phyloP scores from a whole-genome alignment of 1,140 invertebrate species.

The Drosophila insularis region DNA sequence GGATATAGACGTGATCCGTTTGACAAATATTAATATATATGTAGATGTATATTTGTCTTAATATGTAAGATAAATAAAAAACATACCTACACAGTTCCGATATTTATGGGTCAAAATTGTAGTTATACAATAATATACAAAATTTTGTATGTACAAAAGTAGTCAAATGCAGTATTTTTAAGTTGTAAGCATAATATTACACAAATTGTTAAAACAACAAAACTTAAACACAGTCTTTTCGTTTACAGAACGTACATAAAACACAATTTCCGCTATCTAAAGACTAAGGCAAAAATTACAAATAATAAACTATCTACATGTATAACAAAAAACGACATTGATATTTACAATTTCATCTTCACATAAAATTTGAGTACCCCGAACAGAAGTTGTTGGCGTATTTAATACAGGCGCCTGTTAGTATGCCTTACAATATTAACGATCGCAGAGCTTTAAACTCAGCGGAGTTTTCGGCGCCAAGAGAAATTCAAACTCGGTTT shows the following conservation, averaged over 20 bases:
- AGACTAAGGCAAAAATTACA: conserved; percentile 35
- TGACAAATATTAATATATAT: conserved; percentile 36
- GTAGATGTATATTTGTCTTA: not conserved
- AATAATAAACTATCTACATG: conserved; percentile 51
- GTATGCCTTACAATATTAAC: conserved; percentile 48
- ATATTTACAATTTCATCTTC: conserved; percentile 38
- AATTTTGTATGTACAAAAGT: conserved; percentile 15
- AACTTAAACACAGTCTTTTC: conserved; percentile 80
- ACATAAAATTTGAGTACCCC: conserved; percentile 28
- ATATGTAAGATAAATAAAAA: conserved; percentile 26
- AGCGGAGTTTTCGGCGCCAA: conserved; percentile 88
- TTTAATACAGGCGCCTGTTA: conserved; percentile 49
- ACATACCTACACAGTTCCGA: conserved; percentile 43
- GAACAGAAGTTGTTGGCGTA: conserved; percentile 26
- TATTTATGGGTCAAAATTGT: conserved; percentile 33
- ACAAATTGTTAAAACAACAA: conserved; percentile 66
- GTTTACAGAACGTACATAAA: conserved; percentile 70
- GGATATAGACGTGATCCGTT: no score
- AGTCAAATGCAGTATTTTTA: conserved; percentile 15
- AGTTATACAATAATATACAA: conserved; percentile 52
- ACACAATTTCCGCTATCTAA: conserved; percentile 79
- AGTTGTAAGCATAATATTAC: conserved; percentile 19
- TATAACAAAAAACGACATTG: conserved; percentile 43
- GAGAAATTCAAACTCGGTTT: conserved; percentile 90
- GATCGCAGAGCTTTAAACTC: conserved; percentile 86